Evolutionary conservation across 2,888 invertebrate genomes (phyloP).

Genomic region (Cryptocheilus praepositus): DNA sequence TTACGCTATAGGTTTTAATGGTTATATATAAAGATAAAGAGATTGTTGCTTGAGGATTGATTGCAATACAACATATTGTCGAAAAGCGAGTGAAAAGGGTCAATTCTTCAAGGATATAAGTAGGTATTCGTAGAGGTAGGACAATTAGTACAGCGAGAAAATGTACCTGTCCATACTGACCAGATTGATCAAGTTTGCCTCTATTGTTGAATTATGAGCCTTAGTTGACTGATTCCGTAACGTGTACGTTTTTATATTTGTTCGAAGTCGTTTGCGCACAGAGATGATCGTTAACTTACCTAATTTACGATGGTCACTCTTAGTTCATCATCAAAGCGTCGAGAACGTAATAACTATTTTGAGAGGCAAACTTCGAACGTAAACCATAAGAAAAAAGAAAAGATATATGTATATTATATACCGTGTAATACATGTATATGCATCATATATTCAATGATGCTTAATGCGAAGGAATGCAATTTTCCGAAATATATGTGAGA

Average conservation of each 20-base stretch:
- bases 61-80: constrained; percentile 12
- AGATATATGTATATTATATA: too few relatives aligned
- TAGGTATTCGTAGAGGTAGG: constrained; percentile 49
- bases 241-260: constrained; percentile 43
- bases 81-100: constrained; percentile 8
- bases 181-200: constrained; percentile 58
- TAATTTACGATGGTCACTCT: not conserved
- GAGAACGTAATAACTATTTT: not conserved
- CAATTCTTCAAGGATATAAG: not conserved
- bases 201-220: constrained; percentile 18
- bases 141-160: constrained; percentile 64
- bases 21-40: constrained; percentile 8
- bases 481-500: constrained; percentile 35
- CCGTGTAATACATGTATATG: too few relatives aligned
- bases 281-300: too few relatives aligned
- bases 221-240: constrained; percentile 1
- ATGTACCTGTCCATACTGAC: constrained; percentile 68
- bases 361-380: not conserved
- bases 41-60: not conserved
- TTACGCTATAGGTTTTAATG: not conserved
- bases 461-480: constrained; percentile 19
- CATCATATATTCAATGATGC: constrained; percentile 36
- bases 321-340: not conserved
- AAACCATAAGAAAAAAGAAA: too few relatives aligned
- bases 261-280: not conserved